Base-by-base conservation (phyloP, 2,797 vertebrate genomes). In the Arnoldichthys spilopterus region DNA sequence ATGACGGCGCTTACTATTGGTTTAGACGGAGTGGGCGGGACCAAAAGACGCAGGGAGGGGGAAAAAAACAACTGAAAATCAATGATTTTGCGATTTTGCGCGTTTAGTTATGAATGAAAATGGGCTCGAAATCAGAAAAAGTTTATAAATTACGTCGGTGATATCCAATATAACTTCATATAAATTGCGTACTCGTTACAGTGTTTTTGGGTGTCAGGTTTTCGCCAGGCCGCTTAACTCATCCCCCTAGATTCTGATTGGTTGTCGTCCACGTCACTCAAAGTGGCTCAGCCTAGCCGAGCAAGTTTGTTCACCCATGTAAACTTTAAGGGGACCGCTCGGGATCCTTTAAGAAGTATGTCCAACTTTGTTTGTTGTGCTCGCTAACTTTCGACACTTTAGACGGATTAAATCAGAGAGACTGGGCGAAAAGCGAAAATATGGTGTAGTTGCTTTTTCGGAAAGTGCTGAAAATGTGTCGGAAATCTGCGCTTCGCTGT, bases 331-430 rank as follows among this genome's bases (percentile, higher is more conserved):
- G 18, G 66, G 40, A 51, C 34, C 11, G 34, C 4, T 30, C 20
- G 24, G 72, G 32, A 71, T 67, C 18, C 9, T 66, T 43, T 18
- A n/a, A 67, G 49, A 78, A 85, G 77, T 82, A 83, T 76, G 82
- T 78, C n/a, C 0, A 75, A 72, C 9, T 67, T 78, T 18, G 24
- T 13, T 79, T 45, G 20, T 30, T 34, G 34, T 43, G n/a, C 56
- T 66, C 18, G 20, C 15, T n/a, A 70, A 12, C 18, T 43, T 76
- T 45, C 2, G 20, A 32, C 20, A 70, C 37, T 32, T 20, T 70
- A 4, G 28, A 6, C 24, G 4, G 7, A 20, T 56, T 34, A 24
- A 56, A 40, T 40, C 1, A 3, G 2, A 4, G 12, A 15, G 3
- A 13, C 1, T 6, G 49, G 28, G 26, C 13, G 12, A 8, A 40